Evolutionary conservation across 2,888 invertebrate genomes (phyloP).

Genomic region (Boloria selene): DNA sequence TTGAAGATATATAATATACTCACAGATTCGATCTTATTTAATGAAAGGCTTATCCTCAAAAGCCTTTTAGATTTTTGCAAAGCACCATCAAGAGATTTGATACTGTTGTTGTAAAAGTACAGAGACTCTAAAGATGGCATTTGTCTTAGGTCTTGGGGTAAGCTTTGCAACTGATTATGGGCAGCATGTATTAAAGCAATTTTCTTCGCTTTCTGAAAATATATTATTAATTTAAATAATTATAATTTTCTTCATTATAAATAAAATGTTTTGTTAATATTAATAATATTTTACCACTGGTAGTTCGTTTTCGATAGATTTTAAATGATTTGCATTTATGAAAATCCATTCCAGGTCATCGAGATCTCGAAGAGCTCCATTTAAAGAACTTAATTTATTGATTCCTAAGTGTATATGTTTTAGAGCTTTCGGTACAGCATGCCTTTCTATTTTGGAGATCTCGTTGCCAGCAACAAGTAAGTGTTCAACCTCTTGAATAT

Average conservation of each 20-base stretch:
- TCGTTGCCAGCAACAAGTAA: constrained; percentile 89
- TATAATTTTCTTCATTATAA: neutral
- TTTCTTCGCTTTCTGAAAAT: constrained; percentile 81
- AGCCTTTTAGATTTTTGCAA: constrained; percentile 86
- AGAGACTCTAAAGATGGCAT: constrained; percentile 87
- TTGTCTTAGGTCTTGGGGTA: constrained; percentile 87
- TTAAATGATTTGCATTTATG: constrained; percentile 89
- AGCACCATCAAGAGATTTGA: constrained; percentile 87
- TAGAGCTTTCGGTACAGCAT: constrained; percentile 86
- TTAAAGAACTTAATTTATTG: constrained; percentile 87
- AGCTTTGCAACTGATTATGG: constrained; percentile 86
- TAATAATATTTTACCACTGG: constrained; percentile 81
- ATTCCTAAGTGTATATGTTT: constrained; percentile 88
- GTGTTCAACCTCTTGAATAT: constrained; percentile 83
- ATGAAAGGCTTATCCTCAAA: constrained; percentile 85
- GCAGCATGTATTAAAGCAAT: constrained; percentile 88
- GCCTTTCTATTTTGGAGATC: constrained; percentile 87
- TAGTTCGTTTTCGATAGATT: constrained; percentile 88
- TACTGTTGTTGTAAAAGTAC: constrained; percentile 87
- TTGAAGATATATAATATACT: constrained; percentile 50
- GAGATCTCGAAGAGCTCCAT: constrained; percentile 89
- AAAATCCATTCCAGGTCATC: constrained; percentile 89
- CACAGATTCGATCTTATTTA: constrained; percentile 89
- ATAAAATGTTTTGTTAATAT: neutral
- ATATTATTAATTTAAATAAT: neutral